Evolutionary conservation across 2,888 invertebrate genomes (phyloP).

Genomic region (Suillia variegata): DNA sequence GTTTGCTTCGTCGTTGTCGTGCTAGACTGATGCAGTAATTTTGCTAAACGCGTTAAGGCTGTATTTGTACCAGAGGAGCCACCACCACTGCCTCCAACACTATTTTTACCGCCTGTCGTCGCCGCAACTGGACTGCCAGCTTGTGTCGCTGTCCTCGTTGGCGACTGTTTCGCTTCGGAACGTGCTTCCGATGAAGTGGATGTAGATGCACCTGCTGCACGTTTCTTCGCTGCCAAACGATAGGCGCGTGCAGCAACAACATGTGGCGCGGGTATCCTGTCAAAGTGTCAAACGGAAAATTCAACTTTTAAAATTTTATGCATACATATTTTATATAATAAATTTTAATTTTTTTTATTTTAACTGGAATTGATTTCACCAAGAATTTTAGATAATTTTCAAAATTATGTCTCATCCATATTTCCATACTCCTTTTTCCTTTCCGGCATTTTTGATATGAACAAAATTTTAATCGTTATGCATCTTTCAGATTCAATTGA

Average conservation of each 20-base stretch:
- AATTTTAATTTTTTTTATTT: too few species aligned
- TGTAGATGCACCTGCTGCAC: slow-evolving; percentile 42
- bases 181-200: slow-evolving; percentile 32
- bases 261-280: slow-evolving; percentile 67
- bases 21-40: slow-evolving; percentile 54
- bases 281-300: slow-evolving; percentile 9
- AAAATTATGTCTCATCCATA: too few species aligned
- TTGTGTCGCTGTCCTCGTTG: background rate
- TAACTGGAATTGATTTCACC: too few species aligned
- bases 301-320: too few species aligned
- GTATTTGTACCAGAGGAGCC: slow-evolving; percentile 29
- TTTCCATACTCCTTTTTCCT: too few species aligned
- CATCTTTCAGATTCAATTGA: too few species aligned
- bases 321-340: too few species aligned
- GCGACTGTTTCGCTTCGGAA: slow-evolving; percentile 1
- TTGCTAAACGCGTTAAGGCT: slow-evolving; percentile 51
- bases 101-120: slow-evolving; percentile 31
- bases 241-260: slow-evolving; percentile 66
- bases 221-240: slow-evolving; percentile 60
- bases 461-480: too few species aligned
- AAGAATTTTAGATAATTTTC: too few species aligned
- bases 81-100: slow-evolving; percentile 15
- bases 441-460: too few species aligned
- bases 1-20: slow-evolving; percentile 29
- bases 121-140: slow-evolving; percentile 20